Percentiles rank a stretch among this genome's conserved stretches.
Conservation (phyloP, 1,140 invertebrate genomes). For the Drosophila arawakana region DNA sequence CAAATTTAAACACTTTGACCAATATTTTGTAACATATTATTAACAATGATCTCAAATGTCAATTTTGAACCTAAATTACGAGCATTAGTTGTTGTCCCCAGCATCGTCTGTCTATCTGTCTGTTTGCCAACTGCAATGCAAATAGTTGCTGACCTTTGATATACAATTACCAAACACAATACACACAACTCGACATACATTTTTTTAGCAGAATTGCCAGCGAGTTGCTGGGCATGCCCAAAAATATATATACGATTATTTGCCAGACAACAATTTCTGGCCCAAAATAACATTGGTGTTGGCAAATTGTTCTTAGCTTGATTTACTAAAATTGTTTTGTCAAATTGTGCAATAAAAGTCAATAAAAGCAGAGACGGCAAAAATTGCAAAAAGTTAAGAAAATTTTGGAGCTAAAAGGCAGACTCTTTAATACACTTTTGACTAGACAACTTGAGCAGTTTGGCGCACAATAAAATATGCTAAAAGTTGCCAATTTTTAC, state of each 20-base stretch:
- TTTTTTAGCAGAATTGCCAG: too few relatives aligned
- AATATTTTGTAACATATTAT: slow-evolving; percentile 28
- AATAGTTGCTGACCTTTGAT: slow-evolving; percentile 69
- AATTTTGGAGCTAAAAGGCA: neutral
- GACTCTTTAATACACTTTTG: neutral
- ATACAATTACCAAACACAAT: slow-evolving; percentile 60
- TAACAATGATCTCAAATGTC: slow-evolving; percentile 35
- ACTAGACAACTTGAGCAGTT: neutral
- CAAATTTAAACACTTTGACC: slow-evolving; percentile 31
- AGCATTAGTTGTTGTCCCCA: slow-evolving; percentile 11
- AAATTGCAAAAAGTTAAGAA: slow-evolving; percentile 17
- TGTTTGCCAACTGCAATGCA: slow-evolving; percentile 44
- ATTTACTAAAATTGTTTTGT: slow-evolving; percentile 14
- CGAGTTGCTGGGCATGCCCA: neutral
- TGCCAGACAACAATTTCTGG: neutral
- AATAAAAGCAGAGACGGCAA: slow-evolving; percentile 21
- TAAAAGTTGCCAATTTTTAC: slow-evolving; percentile 1
- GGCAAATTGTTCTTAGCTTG: slow-evolving; percentile 33
- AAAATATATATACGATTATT: slow-evolving; percentile 10
- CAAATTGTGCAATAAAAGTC: slow-evolving; percentile 67
- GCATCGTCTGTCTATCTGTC: neutral
- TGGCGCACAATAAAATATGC: neutral
- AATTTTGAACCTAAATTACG: slow-evolving; percentile 19
- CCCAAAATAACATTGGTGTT: slow-evolving; percentile 20
- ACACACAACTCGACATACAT: too few relatives aligned